phyloP scores from a whole-genome alignment of 2,113 vertebrate genomes.

The Siphamia tubifer region DNA sequence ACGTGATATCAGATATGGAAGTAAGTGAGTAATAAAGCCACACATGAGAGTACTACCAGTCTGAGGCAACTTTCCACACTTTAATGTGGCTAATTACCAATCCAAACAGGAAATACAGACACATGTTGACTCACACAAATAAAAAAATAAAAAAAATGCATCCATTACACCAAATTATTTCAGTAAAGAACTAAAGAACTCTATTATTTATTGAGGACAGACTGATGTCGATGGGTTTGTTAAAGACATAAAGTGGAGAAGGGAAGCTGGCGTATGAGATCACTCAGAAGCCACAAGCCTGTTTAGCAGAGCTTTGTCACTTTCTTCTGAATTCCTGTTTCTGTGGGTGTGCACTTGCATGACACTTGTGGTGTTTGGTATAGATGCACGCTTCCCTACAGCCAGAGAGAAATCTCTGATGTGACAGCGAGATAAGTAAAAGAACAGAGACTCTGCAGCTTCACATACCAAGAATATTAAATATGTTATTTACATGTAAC shows the following conservation, averaged over 20 bases:
- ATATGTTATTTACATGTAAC: neutral
- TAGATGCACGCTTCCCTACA: constrained; percentile 4
- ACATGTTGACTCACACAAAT: constrained; percentile 15
- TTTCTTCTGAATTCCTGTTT: constrained; percentile 65
- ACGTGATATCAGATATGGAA: constrained; percentile 25
- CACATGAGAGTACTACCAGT: constrained; percentile 23
- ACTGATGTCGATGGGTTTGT: neutral
- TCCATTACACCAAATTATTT: neutral
- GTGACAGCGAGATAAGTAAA: neutral
- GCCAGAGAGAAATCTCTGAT: constrained; percentile 12
- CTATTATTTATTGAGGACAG: neutral
- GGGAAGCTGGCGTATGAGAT: constrained; percentile 30
- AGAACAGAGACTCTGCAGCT: neutral
- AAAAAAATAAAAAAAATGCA: neutral
- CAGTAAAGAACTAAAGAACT: constrained; percentile 6
- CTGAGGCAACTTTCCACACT: constrained; percentile 48
- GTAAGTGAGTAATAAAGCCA: constrained; percentile 30
- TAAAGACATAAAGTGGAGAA: neutral
- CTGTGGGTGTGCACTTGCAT: constrained; percentile 62
- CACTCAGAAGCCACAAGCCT: constrained; percentile 57
- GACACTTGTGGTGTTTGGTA: constrained; percentile 4
- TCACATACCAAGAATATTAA: too few relatives aligned
- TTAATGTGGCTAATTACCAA: constrained; percentile 25
- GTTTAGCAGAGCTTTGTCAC: constrained; percentile 45
- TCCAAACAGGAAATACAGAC: constrained; percentile 30